Conservation (phyloP, 30 jellyfish, hydroid and myxozoan species). For the Phacellophora camtschatica region DNA sequence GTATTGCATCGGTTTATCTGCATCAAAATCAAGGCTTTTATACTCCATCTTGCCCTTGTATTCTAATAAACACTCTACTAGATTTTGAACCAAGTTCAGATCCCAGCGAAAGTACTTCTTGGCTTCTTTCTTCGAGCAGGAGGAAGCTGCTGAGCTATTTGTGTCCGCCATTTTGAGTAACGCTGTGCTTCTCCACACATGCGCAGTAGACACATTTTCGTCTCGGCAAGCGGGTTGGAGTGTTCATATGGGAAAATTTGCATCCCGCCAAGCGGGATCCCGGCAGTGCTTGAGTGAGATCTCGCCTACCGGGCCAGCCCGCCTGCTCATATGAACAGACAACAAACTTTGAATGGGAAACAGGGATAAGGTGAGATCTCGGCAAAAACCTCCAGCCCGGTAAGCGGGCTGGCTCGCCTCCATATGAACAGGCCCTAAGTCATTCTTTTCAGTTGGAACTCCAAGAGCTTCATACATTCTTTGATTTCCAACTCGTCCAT, state of each 20-base stretch:
- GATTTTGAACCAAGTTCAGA: neutral
- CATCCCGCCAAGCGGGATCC: conserved; percentile 51
- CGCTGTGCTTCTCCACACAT: neutral
- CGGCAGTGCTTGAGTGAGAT: too few species aligned
- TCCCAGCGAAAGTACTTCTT: conserved; percentile 40
- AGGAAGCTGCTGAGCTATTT: conserved; percentile 12
- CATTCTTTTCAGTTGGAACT: neutral
- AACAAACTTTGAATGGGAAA: neutral
- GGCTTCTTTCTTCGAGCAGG: conserved; percentile 24
- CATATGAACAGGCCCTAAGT: neutral
- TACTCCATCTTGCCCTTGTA: conserved; percentile 34
- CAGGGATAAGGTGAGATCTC: neutral
- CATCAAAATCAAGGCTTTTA: conserved; percentile 28
- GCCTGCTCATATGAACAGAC: conserved; percentile 18
- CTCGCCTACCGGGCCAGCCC: conserved; percentile 48
- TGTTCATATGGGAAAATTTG: neutral
- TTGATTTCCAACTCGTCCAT: neutral
- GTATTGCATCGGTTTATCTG: conserved; percentile 14
- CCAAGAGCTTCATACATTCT: too few species aligned
- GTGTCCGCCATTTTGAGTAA: conserved; percentile 24
- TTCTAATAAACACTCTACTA: conserved; percentile 12
- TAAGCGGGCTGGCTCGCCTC: too few species aligned
- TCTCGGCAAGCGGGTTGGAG: conserved; percentile 37
- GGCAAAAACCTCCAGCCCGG: too few species aligned
- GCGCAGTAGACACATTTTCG: conserved; percentile 27